phyloP scores from a whole-genome alignment of 2,888 invertebrate species.

The Diarsia brunnea region DNA sequence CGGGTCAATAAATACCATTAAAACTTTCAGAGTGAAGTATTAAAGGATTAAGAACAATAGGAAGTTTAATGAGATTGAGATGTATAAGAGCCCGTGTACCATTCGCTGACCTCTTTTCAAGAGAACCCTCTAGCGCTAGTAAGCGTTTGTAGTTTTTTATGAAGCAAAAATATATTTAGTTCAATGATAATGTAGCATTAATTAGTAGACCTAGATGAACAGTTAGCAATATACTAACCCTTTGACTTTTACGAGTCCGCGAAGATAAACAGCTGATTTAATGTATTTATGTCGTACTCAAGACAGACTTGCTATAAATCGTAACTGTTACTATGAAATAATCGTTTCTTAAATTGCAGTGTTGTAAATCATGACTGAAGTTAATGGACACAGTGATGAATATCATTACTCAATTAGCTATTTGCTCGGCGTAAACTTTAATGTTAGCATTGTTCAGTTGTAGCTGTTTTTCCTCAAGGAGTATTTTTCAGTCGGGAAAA shows the following conservation, averaged over 20 bases:
- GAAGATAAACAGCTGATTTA: slow-evolving; percentile 59
- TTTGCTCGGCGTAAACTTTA: slow-evolving; percentile 47
- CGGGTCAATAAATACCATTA: slow-evolving; percentile 59
- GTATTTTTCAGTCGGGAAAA: slow-evolving; percentile 14
- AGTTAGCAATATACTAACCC: slow-evolving; percentile 50
- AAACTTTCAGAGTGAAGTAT: slow-evolving; percentile 51
- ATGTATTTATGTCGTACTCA: slow-evolving; percentile 51
- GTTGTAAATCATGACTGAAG: slow-evolving; percentile 57
- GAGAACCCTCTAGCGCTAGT: not conserved
- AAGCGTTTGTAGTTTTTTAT: slow-evolving; percentile 17
- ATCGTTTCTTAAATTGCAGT: slow-evolving; percentile 56
- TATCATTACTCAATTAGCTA: slow-evolving; percentile 61
- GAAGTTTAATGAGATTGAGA: slow-evolving; percentile 42
- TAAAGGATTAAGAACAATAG: slow-evolving; percentile 48
- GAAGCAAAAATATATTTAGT: slow-evolving; percentile 28
- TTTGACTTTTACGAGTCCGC: slow-evolving; percentile 53
- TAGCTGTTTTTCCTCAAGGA: slow-evolving; percentile 36
- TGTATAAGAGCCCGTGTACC: slow-evolving; percentile 22
- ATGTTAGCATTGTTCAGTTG: slow-evolving; percentile 42
- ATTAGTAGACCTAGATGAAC: slow-evolving; percentile 30
- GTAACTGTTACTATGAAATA: slow-evolving; percentile 47
- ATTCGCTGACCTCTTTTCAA: slow-evolving; percentile 43
- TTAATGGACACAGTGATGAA: slow-evolving; percentile 55
- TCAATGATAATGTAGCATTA: slow-evolving; percentile 43
- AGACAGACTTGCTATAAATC: slow-evolving; percentile 57